Conservation (phyloP, 2,797 vertebrate species). For the Trematocara caparti region DNA sequence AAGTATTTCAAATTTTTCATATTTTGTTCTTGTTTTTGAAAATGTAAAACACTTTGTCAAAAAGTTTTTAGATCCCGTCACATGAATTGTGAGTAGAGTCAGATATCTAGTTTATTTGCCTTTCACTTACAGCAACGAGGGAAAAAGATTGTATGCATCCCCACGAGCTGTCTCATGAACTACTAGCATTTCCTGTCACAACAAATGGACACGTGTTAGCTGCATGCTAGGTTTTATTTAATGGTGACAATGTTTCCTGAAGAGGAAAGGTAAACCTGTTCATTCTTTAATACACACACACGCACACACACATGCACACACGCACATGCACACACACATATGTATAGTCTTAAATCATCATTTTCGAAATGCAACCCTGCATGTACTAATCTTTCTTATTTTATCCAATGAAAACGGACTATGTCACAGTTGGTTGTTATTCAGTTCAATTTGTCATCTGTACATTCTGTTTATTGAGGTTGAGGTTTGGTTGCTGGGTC, state of each 20-base stretch:
- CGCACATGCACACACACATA: not conserved
- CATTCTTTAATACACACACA: not conserved
- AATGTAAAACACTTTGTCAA: not conserved
- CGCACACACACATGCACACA: not conserved
- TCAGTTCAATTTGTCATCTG: constrained; percentile 7
- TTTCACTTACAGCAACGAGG: not conserved
- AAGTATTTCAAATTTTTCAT: not conserved
- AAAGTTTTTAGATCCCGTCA: not conserved
- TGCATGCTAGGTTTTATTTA: not conserved
- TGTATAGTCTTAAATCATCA: constrained; percentile 21
- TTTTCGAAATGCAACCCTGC: constrained; percentile 17
- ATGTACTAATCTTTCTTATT: not conserved
- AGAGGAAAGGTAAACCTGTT: not conserved
- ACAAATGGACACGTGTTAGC: constrained; percentile 1
- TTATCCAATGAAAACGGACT: constrained; percentile 11
- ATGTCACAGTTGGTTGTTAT: constrained; percentile 46
- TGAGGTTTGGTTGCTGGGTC: constrained; percentile 64
- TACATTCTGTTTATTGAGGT: constrained; percentile 49
- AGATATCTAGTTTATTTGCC: constrained; percentile 6
- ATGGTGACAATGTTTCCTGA: not conserved
- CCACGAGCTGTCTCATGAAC: not conserved
- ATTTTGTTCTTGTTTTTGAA: not conserved
- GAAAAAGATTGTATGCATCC: constrained; percentile 11
- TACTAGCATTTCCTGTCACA: not conserved
- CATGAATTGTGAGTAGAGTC: constrained; percentile 10